Percentiles rank a stretch among this genome's conserved stretches.
These are phyloP conservation scores for Sarcophaga bullata DNA, from an alignment of 1,140 invertebrate species.

Conservation along the genomic window DNA sequence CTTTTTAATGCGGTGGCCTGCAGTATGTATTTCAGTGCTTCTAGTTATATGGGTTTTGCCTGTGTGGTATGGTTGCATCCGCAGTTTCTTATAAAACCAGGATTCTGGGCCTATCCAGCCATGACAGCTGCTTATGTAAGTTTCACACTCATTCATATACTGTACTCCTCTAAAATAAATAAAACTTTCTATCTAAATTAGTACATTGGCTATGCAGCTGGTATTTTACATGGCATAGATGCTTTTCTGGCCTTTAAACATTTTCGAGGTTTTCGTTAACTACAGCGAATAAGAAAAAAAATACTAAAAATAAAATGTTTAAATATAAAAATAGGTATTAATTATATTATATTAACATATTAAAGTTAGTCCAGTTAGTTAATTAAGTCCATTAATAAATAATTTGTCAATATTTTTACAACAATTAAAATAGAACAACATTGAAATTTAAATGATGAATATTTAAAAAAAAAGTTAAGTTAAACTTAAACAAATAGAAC, in stretches of 20 bases:
- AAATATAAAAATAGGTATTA: not conserved
- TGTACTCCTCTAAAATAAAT: not conserved
- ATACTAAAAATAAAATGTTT: not conserved
- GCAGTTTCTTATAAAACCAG: conserved; percentile 68
- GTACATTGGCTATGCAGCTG: conserved; percentile 78
- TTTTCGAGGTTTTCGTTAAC: conserved; percentile 70
- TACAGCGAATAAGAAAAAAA: not conserved
- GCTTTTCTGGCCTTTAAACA: conserved; percentile 77
- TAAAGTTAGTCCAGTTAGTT: not conserved
- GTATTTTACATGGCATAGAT: conserved; percentile 78
- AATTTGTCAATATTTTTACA: not conserved
- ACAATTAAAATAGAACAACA: not conserved
- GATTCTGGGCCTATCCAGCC: conserved; percentile 78
- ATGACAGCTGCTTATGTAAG: conserved; percentile 87
- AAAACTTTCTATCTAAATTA: conserved; percentile 66
- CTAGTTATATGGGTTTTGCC: conserved; percentile 79
- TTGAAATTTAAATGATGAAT: not conserved
- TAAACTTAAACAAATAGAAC: too few relatives aligned
- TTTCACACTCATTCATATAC: conserved; percentile 48
- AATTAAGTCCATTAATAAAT: not conserved
- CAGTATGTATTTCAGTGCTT: conserved; percentile 78
- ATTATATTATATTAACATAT: not conserved
- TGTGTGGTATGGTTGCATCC: conserved; percentile 80
- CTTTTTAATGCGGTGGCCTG: conserved; percentile 80
- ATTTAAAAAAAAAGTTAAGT: not conserved